Evolutionary conservation across 2,113 vertebrate genomes (phyloP).

Genomic region (Protobothrops flavoviridis): DNA sequence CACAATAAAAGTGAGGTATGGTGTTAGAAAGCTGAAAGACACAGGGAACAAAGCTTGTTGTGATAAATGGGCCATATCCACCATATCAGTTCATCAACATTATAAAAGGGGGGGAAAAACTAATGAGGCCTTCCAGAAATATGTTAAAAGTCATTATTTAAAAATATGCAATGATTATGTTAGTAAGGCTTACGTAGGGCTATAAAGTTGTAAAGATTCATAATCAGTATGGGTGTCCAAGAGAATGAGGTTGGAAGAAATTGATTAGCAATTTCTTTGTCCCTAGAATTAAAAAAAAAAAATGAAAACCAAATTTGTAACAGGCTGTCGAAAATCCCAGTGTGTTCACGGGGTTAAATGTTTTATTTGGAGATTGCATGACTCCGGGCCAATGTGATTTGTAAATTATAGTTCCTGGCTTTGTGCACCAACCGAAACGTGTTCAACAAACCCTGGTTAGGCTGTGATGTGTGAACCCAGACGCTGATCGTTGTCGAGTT

Average conservation of each 20-base stretch:
- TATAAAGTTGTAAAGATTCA: not conserved
- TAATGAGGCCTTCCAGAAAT: no score
- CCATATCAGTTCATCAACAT: no score
- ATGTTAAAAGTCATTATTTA: no score
- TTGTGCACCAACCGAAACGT: not conserved
- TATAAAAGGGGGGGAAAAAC: fast-evolving
- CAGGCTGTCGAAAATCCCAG: not conserved
- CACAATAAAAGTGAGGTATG: not conserved
- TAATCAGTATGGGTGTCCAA: not conserved
- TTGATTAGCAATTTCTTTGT: not conserved
- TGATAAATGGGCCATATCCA: no score
- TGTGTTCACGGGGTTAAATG: not conserved
- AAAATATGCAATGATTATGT: no score
- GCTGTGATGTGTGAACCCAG: not conserved
- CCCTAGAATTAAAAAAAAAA: not conserved
- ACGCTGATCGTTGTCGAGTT: not conserved
- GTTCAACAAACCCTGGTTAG: not conserved
- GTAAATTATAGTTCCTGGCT: not conserved
- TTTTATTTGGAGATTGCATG: not conserved
- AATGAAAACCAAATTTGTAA: not conserved
- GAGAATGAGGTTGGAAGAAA: not conserved
- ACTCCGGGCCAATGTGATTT: not conserved
- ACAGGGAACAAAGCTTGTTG: not conserved
- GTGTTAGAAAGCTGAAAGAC: not conserved
- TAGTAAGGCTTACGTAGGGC: not conserved